Conservation (phyloP, 2,888 invertebrate species). For the Microchrysa polita region DNA sequence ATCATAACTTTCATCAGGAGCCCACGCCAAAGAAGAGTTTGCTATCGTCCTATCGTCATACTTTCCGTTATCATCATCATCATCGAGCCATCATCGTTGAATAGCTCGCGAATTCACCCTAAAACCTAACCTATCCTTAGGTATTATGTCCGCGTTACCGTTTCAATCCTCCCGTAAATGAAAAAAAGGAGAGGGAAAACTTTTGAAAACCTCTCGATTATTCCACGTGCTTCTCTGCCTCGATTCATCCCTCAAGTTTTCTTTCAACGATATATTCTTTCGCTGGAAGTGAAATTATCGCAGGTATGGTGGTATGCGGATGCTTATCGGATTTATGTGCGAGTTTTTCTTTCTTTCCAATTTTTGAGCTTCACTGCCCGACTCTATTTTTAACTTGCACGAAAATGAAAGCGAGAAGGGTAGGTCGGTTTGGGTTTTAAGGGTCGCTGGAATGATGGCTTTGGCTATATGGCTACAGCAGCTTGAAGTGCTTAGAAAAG, state of each 20-base stretch:
- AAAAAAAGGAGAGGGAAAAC: neutral
- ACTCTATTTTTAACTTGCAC: no score
- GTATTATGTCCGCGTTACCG: neutral
- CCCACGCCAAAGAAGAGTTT: neutral
- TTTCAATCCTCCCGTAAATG: neutral
- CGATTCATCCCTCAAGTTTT: neutral
- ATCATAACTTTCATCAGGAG: conserved; percentile 41
- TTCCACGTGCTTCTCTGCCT: neutral
- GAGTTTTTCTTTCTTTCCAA: neutral
- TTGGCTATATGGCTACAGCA: no score
- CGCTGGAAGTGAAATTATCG: conserved; percentile 8
- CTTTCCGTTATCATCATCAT: no score
- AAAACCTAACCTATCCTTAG: neutral
- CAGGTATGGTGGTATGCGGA: neutral
- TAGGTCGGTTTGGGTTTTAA: no score
- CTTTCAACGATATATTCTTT: neutral
- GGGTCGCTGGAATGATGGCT: no score
- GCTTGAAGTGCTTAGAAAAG: neutral
- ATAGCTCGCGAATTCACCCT: neutral
- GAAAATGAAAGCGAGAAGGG: neutral
- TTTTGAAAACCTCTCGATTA: neutral
- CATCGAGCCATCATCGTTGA: neutral
- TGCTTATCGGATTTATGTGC: conserved; percentile 8
- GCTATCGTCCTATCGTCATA: no score
- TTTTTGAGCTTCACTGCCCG: neutral